Percentiles rank a stretch among this genome's conserved stretches.
Conservation (phyloP, 2,113 vertebrate species). For the Cacatua alba region DNA sequence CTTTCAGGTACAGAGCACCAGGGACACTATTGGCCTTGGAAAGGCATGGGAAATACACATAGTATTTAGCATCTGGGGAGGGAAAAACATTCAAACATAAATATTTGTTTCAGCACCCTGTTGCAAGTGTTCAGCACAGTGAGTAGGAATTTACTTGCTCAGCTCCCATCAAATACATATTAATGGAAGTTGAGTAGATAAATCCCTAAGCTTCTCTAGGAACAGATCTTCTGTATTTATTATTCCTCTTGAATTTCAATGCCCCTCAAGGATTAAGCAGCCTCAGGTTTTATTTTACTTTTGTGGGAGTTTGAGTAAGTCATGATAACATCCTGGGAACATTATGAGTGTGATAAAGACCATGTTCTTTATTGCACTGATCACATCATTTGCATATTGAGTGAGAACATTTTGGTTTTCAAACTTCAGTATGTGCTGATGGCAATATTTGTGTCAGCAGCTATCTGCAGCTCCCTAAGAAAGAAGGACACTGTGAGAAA, state of each 20-base stretch:
- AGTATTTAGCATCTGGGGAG: neutral
- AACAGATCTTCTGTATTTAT: conserved; percentile 31
- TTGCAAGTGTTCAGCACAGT: neutral
- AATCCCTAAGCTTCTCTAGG: conserved; percentile 21
- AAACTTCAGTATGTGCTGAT: neutral
- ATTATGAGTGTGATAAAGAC: neutral
- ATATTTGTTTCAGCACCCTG: conserved; percentile 27
- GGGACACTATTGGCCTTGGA: neutral
- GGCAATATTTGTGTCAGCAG: neutral
- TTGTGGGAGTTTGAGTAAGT: neutral
- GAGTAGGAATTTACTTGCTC: conserved; percentile 15
- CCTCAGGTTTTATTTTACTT: conserved; percentile 9
- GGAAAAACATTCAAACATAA: neutral
- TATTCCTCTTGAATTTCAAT: conserved; percentile 48
- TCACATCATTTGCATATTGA: neutral
- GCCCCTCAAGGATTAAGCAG: conserved; percentile 14
- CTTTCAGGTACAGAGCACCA: neutral
- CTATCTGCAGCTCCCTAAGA: neutral
- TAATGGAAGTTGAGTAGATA: neutral
- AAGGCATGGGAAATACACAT: neutral
- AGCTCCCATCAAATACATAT: conserved; percentile 39
- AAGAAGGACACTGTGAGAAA: neutral
- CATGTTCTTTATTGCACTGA: neutral
- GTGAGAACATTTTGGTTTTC: neutral
- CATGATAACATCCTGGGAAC: neutral